Base-by-base conservation (phyloP, 2,113 vertebrate genomes). In the Gavialis gangeticus region DNA sequence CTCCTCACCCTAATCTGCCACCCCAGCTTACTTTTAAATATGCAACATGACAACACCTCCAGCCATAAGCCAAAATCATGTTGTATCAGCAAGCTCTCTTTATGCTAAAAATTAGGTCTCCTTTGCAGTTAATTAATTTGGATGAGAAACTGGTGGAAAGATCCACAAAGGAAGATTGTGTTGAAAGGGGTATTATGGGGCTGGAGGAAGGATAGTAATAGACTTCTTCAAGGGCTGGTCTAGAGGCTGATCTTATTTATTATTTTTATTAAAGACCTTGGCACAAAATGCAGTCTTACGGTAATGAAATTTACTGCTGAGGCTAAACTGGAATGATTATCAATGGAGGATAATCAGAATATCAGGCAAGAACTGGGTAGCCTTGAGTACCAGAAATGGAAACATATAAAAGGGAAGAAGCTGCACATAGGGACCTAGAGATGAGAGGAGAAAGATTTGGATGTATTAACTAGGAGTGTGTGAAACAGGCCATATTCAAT, bases 181-280 rank as follows among this genome's bases (percentile, higher is more conserved):
- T 90, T 93, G 62, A 91, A 95, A 84, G 64, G 27, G 91, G 59
- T 91, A 76, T 54, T 59, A 83, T 85, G 75, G 46, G 91, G 92
- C 34, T 78, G 95, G 66, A 87, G 46, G 46, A 90, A 85, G n/a
- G 75, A 54, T 54, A 87, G 58, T 22, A 56, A 30, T 10, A 21
- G 28, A 91, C 83, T 89, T 95, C 73, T 73, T 89, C 21, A 56
- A 83, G 82, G 56, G 46, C 46, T 46, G 46, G 46, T 46, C 7
- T 46, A 46, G 2, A 46, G 46, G 8, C 46, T 46, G 46, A 46
- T 46, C 46, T 46, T 46, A 71, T 83, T 85, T 57, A 69, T 89
- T 94, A 75, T 92, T 96, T 94, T 94, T 73, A 67, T 87, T 81
- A 91, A 56, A 4, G 90, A 80, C 59, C 59, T 10, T 11, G 56